Evolutionary conservation across 2,888 invertebrate species (phyloP), one percentile per base, ranked within the genome.

Genomic region (Lissonota sp.): DNA sequence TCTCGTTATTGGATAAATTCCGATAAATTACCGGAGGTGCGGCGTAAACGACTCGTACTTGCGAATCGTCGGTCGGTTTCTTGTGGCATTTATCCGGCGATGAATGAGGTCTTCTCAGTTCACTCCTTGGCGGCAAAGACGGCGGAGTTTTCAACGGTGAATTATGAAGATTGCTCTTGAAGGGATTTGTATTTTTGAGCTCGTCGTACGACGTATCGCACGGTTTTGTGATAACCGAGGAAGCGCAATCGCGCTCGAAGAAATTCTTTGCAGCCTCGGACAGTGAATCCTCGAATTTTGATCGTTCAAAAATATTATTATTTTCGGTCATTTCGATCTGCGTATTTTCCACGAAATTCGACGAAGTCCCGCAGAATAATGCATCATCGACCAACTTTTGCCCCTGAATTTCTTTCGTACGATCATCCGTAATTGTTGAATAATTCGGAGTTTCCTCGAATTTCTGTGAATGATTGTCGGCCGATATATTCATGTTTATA

Each of bases 181-280:
- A 85, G 0, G 85, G 85, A 78, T 85, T 84, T 0, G 83, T 80
- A 3, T 81, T 75, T 4, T 5, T 4, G 5, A 74, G 7, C 5
- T 75, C 42, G n/a, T 42, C 16, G 7, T 2, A 4, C 5, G 12
- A 60, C 8, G 49, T 1, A 8, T 16, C 2, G 6, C 10, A 16
- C 26, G 44, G 62, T 7, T 44, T 76, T 10, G 4, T 16, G 26
- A 8, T 4, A 0, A 8, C 8, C 62, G 26, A n/a, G 10, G 14
- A 8, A 6, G 5, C 14, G 8, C n/a, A n/a, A n/a, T 51, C 8
- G 0, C 74, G 64, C 4, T 40, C 26, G 6, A 53, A 75, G 8
- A 83, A 80, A 14, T 57, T 14, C 5, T 74, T 40, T 5, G 40
- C 53, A 0, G 49, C 51, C 0, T 40, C 5, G 4, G 51, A 1